These are phyloP conservation scores for Drosophila sordidula DNA, from an alignment of 2,888 invertebrate species.

Conservation along the genomic window DNA sequence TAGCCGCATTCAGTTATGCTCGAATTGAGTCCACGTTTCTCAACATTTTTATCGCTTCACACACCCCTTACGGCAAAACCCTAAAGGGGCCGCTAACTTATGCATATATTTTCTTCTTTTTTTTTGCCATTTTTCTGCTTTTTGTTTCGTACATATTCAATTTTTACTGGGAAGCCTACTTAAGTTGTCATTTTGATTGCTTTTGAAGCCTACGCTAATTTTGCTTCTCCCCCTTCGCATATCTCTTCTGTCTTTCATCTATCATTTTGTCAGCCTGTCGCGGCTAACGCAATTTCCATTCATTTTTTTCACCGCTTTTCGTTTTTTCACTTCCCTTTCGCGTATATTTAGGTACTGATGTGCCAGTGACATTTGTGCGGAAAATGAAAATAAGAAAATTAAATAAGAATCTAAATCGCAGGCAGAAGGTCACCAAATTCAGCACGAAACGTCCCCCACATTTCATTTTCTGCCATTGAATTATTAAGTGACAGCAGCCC, in stretches of 20 bases:
- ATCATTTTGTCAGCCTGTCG: conserved; percentile 68
- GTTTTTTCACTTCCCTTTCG: conserved; percentile 15
- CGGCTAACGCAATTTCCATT: conserved; percentile 65
- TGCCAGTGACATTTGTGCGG: conserved; percentile 60
- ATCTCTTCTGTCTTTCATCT: conserved; percentile 43
- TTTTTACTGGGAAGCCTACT: conserved; percentile 70
- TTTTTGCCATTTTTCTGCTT: conserved; percentile 15
- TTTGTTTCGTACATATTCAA: conserved; percentile 43
- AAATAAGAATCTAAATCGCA: conserved; percentile 35
- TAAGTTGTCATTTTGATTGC: conserved; percentile 80
- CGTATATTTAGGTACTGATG: conserved; percentile 57
- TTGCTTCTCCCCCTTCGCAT: conserved; percentile 26
- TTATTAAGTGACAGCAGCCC: conserved; percentile 67
- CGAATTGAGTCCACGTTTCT: conserved; percentile 60
- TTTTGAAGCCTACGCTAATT: conserved; percentile 78
- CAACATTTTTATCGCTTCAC: conserved; percentile 25
- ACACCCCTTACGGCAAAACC: conserved; percentile 16
- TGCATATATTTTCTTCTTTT: conserved; percentile 7
- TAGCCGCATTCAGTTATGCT: conserved; percentile 57
- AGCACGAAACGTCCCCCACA: conserved; percentile 1
- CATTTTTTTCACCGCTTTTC: conserved; percentile 49
- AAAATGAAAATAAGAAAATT: conserved; percentile 41
- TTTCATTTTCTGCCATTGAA: conserved; percentile 49
- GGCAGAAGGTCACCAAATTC: conserved; percentile 30
- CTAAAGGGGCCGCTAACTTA: not conserved